Evolutionary conservation across 2,113 vertebrate species (phyloP).

Genomic region (Entelurus aequoreus): DNA sequence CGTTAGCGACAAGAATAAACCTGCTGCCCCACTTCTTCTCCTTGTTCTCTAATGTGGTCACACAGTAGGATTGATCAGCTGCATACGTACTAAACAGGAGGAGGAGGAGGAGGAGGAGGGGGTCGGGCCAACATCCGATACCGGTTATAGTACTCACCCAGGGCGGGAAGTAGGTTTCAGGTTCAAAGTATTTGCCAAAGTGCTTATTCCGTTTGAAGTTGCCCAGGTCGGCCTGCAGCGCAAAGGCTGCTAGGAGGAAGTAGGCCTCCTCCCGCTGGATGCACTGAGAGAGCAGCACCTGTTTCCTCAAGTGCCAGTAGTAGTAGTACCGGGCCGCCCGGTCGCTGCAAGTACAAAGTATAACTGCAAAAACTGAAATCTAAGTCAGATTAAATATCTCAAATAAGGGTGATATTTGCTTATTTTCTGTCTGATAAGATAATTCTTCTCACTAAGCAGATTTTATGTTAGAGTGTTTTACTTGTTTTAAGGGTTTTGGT

Average conservation of each 20-base stretch:
- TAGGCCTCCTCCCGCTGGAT: constrained; percentile 91
- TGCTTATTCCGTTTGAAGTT: constrained; percentile 97
- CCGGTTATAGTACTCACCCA: constrained; percentile 78
- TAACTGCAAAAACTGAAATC: too few species aligned
- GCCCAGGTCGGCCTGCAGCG: constrained; percentile 93
- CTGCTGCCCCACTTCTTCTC: constrained; percentile 17
- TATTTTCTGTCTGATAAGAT: too few species aligned
- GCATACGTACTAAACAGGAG: too few species aligned
- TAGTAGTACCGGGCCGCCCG: constrained; percentile 91
- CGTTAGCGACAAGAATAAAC: constrained; percentile 59
- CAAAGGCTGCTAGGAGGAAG: constrained; percentile 94
- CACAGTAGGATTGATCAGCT: neutral
- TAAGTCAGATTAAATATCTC: too few species aligned
- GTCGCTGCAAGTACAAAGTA: constrained; percentile 71
- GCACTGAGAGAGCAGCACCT: constrained; percentile 92
- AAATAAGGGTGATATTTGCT: too few species aligned
- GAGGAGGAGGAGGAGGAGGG: neutral
- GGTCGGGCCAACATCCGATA: neutral
- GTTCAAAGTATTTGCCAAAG: constrained; percentile 95
- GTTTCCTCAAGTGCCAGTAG: constrained; percentile 97
- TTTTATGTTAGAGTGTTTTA: too few species aligned
- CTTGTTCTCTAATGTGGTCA: constrained; percentile 28
- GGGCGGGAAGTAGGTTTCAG: constrained; percentile 91
- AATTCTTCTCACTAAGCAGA: too few species aligned
- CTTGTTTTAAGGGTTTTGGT: too few species aligned